Evolutionary conservation across 2,797 vertebrate genomes (phyloP).

Genomic region (Loris lydekkerianus): DNA sequence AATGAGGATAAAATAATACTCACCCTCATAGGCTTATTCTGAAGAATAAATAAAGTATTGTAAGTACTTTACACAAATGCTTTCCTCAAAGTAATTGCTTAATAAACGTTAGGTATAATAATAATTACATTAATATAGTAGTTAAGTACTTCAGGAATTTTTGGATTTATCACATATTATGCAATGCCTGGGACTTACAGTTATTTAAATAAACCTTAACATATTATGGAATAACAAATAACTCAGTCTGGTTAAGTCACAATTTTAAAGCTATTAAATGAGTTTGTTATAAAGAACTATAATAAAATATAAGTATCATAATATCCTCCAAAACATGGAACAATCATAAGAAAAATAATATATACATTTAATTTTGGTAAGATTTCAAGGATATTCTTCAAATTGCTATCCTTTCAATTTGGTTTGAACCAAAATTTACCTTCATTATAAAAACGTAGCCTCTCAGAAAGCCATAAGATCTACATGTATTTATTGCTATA

Average conservation of each 20-base stretch:
- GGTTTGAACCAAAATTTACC: constrained; percentile 24
- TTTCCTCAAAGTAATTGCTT: not conserved
- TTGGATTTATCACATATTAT: not conserved
- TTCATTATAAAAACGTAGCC: constrained; percentile 36
- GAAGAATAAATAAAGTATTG: constrained; percentile 1
- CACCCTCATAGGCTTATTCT: not conserved
- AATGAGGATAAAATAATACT: not conserved
- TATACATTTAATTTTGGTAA: not conserved
- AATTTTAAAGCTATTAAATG: constrained; percentile 49
- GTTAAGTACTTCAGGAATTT: not conserved
- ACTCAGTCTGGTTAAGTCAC: constrained; percentile 11
- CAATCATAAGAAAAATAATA: not conserved
- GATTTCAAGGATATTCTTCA: constrained; percentile 9
- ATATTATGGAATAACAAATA: not conserved
- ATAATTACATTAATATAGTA: not conserved
- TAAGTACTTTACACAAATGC: constrained; percentile 11
- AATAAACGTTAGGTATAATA: not conserved
- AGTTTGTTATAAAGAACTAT: not conserved
- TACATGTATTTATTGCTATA: not conserved
- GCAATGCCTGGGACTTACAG: not conserved
- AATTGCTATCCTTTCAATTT: constrained; percentile 37
- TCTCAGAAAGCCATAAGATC: constrained; percentile 23
- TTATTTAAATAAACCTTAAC: not conserved
- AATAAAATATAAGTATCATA: not conserved
- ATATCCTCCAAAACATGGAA: not conserved